Percentiles rank a stretch among this genome's conserved stretches.
phyloP scores from a whole-genome alignment of 2,888 invertebrate species.

The Tiphia femorata region DNA sequence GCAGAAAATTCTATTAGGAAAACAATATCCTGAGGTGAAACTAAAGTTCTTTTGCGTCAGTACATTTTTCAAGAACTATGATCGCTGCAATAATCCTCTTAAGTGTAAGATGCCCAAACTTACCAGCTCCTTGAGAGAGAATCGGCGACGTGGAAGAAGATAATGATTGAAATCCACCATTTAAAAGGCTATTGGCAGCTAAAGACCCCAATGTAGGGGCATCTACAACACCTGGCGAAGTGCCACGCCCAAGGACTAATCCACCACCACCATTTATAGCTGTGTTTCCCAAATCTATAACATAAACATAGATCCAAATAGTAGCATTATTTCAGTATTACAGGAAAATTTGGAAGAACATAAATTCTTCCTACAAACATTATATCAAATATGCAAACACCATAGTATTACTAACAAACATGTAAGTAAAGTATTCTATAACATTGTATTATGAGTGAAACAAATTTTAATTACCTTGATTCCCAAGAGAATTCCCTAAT shows the following conservation, averaged over 20 bases:
- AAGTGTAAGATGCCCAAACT: constrained; percentile 8
- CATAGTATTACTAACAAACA: neutral
- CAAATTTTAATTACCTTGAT: constrained; percentile 65
- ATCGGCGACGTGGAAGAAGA: constrained; percentile 77
- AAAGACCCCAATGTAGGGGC: constrained; percentile 60
- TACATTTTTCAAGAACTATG: neutral
- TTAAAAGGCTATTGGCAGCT: constrained; percentile 66
- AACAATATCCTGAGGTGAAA: too few relatives aligned
- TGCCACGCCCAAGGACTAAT: constrained; percentile 72
- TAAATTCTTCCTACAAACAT: too few relatives aligned
- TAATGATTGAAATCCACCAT: constrained; percentile 70
- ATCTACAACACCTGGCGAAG: constrained; percentile 74
- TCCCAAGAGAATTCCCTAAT: constrained; percentile 75
- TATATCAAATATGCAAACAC: constrained; percentile 1
- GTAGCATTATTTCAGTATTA: too few relatives aligned
- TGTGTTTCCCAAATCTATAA: constrained; percentile 69
- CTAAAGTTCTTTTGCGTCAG: too few relatives aligned
- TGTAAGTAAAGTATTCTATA: constrained; percentile 1
- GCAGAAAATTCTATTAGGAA: too few relatives aligned
- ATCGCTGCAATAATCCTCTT: neutral
- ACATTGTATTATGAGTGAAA: neutral
- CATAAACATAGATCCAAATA: constrained; percentile 30
- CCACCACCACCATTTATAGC: constrained; percentile 70
- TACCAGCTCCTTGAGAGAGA: constrained; percentile 68
- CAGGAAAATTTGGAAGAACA: too few relatives aligned